Evolutionary conservation across 2,888 invertebrate species (phyloP), one percentile per base, ranked within the genome.

Genomic region (Xylophagus ater): DNA sequence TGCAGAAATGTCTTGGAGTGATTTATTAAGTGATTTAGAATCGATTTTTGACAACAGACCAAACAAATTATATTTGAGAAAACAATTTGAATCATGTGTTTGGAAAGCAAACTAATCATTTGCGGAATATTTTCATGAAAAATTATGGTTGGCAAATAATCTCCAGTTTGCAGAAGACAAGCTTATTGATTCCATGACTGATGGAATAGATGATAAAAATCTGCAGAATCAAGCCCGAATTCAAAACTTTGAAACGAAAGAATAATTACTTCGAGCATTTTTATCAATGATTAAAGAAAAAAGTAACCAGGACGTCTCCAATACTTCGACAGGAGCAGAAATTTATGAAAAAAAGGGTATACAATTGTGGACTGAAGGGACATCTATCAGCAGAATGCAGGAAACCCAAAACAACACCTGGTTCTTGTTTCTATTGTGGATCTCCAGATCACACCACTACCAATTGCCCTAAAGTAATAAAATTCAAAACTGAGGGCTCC

Each of bases 81-180:
- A 24, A 14, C n/a, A 21, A 21, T 34, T 34, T 13, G 23, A 23
- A 10, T 4, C 12, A 6, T 24, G 28, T 1, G 35, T 13, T 5
- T 42, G 37, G 42, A 42, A 31, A 10, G 3, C 5, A 1, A 7
- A 1, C 4, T 30, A 24, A 19, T 23, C 4, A 1, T 41, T 41
- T 17, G 32, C n/a, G 14, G n/a, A n/a, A n/a, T n/a, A n/a, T n/a
- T n/a, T n/a, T n/a, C n/a, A n/a, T n/a, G n/a, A n/a, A n/a, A n/a
- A 28, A 28, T 28, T 28, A 28, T 28, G 28, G 4, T 14, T 28
- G 9, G 28, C 28, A 15, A 28, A 28, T 28, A 9, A 15, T 6
- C 14, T 28, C 4, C 5, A 28, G 9, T 14, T 14, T 7, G n/a
- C 4, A 14, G 14, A 14, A 6, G 28, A 28, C 4, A 4, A 28